phyloP scores from a whole-genome alignment of 2,113 vertebrate species.

The Pelobates fuscus region DNA sequence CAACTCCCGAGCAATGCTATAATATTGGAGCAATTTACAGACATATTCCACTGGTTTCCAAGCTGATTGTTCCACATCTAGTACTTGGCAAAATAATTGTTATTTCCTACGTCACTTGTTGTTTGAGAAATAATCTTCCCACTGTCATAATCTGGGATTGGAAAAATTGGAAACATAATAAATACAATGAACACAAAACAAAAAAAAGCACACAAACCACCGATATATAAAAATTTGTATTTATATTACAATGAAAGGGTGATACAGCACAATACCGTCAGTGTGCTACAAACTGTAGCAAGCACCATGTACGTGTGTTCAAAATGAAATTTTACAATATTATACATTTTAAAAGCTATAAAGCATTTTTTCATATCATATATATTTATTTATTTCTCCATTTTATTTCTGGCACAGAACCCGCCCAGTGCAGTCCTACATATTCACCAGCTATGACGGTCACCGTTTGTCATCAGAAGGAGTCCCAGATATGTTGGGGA shows the following conservation, averaged over 20 bases:
- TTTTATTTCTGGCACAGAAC: slow-evolving; percentile 80
- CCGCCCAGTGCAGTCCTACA: slow-evolving; percentile 53
- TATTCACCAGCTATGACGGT: neutral
- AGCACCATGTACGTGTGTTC: slow-evolving; percentile 67
- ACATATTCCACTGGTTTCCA: no score
- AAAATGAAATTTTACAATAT: slow-evolving; percentile 65
- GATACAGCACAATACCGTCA: slow-evolving; percentile 73
- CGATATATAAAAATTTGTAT: slow-evolving; percentile 85
- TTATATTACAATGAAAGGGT: slow-evolving; percentile 85
- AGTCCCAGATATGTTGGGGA: no score
- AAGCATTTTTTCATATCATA: slow-evolving; percentile 64
- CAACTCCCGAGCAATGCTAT: no score
- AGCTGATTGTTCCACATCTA: no score
- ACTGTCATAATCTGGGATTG: no score
- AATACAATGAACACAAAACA: neutral
- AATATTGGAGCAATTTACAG: no score
- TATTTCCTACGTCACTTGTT: no score
- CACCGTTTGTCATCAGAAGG: neutral
- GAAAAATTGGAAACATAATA: no score
- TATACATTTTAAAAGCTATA: slow-evolving; percentile 69
- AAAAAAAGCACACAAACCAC: slow-evolving; percentile 47
- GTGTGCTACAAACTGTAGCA: slow-evolving; percentile 63
- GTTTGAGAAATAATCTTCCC: no score
- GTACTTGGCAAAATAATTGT: no score
- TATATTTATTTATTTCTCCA: slow-evolving; percentile 64